phyloP scores from a whole-genome alignment of 2,113 vertebrate species.

The Mohoua ochrocephala region DNA sequence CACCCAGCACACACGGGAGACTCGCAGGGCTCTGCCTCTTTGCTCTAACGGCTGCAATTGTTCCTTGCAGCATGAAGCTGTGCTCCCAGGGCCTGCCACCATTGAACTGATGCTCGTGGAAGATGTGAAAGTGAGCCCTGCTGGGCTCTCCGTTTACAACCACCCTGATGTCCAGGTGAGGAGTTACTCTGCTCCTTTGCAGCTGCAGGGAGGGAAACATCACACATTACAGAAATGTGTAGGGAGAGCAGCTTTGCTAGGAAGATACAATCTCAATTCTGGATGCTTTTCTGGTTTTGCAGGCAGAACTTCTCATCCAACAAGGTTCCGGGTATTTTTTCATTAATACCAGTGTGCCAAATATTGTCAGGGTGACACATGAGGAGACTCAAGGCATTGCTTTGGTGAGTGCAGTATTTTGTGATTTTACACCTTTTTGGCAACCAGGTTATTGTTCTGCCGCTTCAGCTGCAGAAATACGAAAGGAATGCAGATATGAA shows the following conservation, averaged over 20 bases:
- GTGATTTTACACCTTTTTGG: background rate
- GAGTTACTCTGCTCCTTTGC: background rate
- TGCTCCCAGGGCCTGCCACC: constrained; percentile 80
- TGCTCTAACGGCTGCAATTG: background rate
- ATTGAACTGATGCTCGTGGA: constrained; percentile 92
- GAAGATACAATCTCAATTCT: background rate
- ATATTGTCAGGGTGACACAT: constrained; percentile 75
- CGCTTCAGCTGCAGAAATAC: background rate
- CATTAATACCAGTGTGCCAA: constrained; percentile 81
- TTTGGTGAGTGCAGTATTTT: constrained; percentile 72
- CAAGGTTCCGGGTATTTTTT: constrained; percentile 94
- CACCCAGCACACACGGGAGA: background rate
- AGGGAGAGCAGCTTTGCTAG: background rate
- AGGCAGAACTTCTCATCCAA: constrained; percentile 81
- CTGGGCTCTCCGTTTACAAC: constrained; percentile 85
- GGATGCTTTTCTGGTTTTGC: background rate
- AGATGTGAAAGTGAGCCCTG: constrained; percentile 84
- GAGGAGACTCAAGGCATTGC: constrained; percentile 76
- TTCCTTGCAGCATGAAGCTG: constrained; percentile 71
- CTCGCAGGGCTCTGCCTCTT: background rate
- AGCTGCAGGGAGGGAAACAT: background rate
- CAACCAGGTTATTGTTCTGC: rapidly evolving
- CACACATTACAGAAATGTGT: background rate
- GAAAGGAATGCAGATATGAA: background rate
- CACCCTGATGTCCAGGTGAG: constrained; percentile 85